phyloP scores from a whole-genome alignment of 2,888 invertebrate species.

The Diachrysia chrysitis region DNA sequence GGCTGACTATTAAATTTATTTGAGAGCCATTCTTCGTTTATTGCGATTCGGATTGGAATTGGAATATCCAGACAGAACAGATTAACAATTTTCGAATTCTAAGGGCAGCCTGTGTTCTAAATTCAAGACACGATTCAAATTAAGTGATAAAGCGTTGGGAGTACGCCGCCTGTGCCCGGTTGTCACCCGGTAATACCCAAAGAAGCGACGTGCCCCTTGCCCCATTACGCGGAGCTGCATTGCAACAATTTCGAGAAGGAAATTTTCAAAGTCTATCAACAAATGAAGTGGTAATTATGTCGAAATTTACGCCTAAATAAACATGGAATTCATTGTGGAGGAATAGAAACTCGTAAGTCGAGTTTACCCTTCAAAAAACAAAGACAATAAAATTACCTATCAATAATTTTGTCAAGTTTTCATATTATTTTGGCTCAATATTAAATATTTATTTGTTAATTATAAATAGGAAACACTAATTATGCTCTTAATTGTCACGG shows the following conservation, averaged over 20 bases:
- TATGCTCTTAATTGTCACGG: neutral
- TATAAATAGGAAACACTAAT: neutral
- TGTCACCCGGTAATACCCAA: constrained; percentile 76
- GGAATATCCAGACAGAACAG: constrained; percentile 63
- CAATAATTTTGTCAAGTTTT: neutral
- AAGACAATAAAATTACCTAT: constrained; percentile 10
- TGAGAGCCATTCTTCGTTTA: constrained; percentile 59
- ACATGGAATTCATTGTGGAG: constrained; percentile 33
- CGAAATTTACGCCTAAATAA: constrained; percentile 36
- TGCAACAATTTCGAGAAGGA: constrained; percentile 59
- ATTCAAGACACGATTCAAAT: constrained; percentile 86
- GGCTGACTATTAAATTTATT: constrained; percentile 63
- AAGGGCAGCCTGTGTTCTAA: constrained; percentile 68
- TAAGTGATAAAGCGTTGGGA: constrained; percentile 84
- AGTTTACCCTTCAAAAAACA: constrained; percentile 16
- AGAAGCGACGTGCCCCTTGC: constrained; percentile 67
- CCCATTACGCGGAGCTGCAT: constrained; percentile 62
- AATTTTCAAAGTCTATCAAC: constrained; percentile 47
- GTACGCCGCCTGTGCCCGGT: constrained; percentile 72
- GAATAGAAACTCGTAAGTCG: constrained; percentile 29
- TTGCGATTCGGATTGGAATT: constrained; percentile 61
- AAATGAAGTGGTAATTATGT: constrained; percentile 51
- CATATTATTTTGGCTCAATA: neutral
- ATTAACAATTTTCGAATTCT: constrained; percentile 71
- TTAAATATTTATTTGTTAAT: neutral